Evolutionary conservation across 2,797 vertebrate species (phyloP).

Genomic region (Eulemur rubriventer): DNA sequence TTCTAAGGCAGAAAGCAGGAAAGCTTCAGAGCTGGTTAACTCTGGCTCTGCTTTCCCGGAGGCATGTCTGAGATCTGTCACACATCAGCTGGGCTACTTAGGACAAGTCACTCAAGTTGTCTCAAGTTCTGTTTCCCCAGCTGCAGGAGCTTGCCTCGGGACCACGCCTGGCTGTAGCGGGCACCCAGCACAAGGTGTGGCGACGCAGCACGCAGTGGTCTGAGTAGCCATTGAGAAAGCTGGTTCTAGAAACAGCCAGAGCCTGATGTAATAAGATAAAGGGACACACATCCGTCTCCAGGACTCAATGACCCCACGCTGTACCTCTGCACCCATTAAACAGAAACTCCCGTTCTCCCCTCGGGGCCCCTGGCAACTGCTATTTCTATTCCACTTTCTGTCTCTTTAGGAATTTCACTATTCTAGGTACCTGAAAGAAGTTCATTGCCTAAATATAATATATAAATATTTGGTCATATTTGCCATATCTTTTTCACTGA

Average conservation of each 20-base stretch:
- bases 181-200: background rate
- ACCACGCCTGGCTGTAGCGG: background rate
- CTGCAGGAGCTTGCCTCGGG: background rate
- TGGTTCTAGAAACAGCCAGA: too few relatives aligned
- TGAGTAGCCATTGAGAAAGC: background rate
- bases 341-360: background rate
- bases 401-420: background rate
- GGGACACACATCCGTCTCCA: too few relatives aligned
- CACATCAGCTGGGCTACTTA: background rate
- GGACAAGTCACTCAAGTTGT: background rate
- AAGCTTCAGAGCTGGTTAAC: background rate
- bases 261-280: too few relatives aligned
- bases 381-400: background rate
- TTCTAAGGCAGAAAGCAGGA: background rate
- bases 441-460: background rate
- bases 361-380: too few relatives aligned
- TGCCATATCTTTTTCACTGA: background rate
- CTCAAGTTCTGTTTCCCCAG: background rate
- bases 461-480: background rate
- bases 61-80: background rate
- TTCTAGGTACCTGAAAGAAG: background rate
- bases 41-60: background rate
- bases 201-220: background rate
- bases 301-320: too few relatives aligned
- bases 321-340: background rate